Evolutionary conservation across 2,888 invertebrate genomes (phyloP), one percentile per base, ranked within the genome.

Genomic region (Caenorhabditis macrosperma): DNA sequence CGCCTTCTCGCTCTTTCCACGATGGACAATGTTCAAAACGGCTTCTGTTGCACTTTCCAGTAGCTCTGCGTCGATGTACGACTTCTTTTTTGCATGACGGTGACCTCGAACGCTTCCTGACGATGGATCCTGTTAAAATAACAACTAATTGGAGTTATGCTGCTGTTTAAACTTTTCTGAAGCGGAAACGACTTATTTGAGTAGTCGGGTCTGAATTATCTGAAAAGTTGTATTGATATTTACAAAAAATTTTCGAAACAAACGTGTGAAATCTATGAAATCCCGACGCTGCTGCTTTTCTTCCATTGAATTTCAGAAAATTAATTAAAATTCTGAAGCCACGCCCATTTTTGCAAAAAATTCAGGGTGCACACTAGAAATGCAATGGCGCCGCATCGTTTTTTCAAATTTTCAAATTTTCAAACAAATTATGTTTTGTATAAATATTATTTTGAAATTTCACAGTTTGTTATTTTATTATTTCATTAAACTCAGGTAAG

Each of bases 291-390:
- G 38, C 38, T 10, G 38, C 38, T 12, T 38, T 38, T 38, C 12
- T 38, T 12, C 2, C 38, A 38, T 10, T 9, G 12, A 38, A 12
- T 15, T 38, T 5, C 9, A 38, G 12, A 15, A 38, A 38, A 38
- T 9, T 9, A 12, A 3, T 38, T 9, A 38, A 38, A 33, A 15
- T 9, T 38, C 15, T 5, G 12, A 30, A 5, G 5, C 48, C 50
- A 44, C 48, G 28, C 68, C 68, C 67, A 4, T 20, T 68, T 68
- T 26, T 28, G 38, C 59, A 59, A 59, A 20, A 60, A 57, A 35
- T 10, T 15, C 57, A 17, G n/a, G 28, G 17, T 22, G 6, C n/a
- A 24, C 12, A n/a, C n/a, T n/a, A n/a, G n/a, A n/a, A n/a, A n/a
- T 30, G 67, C 67, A 67, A 57, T 24, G 3, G 15, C 17, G 57